Base-by-base conservation (phyloP, 2,888 invertebrate genomes). In the Argynnis bischoffii region DNA sequence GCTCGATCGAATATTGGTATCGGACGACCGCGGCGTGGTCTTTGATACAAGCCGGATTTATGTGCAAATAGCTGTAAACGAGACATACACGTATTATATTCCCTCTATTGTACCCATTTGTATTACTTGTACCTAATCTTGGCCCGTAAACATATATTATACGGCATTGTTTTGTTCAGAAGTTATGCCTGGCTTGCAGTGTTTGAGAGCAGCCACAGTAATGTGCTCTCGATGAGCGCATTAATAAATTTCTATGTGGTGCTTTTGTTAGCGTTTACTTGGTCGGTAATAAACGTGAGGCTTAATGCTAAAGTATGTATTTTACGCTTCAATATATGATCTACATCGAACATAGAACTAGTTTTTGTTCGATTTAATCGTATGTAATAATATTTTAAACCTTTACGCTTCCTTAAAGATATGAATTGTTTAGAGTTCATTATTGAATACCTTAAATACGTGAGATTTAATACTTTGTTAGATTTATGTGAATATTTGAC, bases 301-400 rank as follows among this genome's bases (percentile, higher is more conserved):
- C 47, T 46, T 47, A 54, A 54, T 64, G 57, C 67, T 64, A 67
- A 71, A 66, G 50, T 69, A 68, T 66, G 60, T 71, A 16, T 55
- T 68, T 60, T 60, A 64, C 57, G 66, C 66, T 63, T 56, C 64
- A 66, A 14, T 69, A 64, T 31, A 47, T 26, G 18, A 55, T 48
- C 48, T 46, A 46, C 50, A 41, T 47, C 21, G 31, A 56, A 54
- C 16, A 61, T 53, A 54, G 21, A 47, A 46, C 3, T 18, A 21
- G 31, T 11, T 8, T 41, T 41, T 41, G 35, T 41, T 41, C 8
- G 11, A 41, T 11, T 8, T 11, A 11, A 41, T 41, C 35, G 35
- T 41, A 11, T 2, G 35, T 41, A 41, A 41, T 11, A 41, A 41
- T 11, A 41, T 41, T 41, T 18, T 41, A 41, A 41, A 41, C 35